Evolutionary conservation across 2,797 vertebrate genomes (phyloP), one percentile per base, ranked within the genome.

Genomic region (Pangasius macronema): DNA sequence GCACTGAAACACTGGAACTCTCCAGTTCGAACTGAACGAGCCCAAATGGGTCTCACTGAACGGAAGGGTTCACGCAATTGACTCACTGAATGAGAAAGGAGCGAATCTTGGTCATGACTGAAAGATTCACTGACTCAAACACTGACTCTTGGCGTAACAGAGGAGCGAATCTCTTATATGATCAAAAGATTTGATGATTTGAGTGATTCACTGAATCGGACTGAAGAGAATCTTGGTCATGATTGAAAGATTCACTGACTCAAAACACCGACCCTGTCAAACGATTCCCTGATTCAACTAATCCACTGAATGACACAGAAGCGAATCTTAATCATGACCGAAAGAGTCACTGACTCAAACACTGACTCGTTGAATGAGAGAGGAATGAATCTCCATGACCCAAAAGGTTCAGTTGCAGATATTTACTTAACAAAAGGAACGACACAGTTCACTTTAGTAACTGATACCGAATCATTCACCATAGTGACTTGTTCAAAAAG

Each of bases 301-400:
- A 75, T 75, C 24, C 14, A 77, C 2, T 33, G n/a, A 55, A 49
- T 55, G 24, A n/a, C 27, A 75, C 0, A 49, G 27, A 75, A 51
- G 14, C 6, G 18, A 55, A 57, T 79, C 51, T 61, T 24, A 80
- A 24, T 59, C 53, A 59, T 39, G 1, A 14, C 13, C 13, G 0
- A 81, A 39, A 27, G 33, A 61, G 2, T 61, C 77, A 81, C 51
- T 79, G 18, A 79, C 24, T 75, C 72, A 55, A 77, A 77, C n/a
- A 53, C 49, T 53, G 75, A 72, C 46, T 77, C 73, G 14, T 3
- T 77, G 14, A 75, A 75, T n/a, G 68, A 72, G 4, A 30, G n/a
- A 6, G 30, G n/a, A 55, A 55, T 11, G n/a, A 42, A 81, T 61
- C 11, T 24, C 20, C 30, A 33, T 20, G 53, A 57, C 30, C 39